phyloP scores from a whole-genome alignment of 2,113 vertebrate species.

The Eclectus roratus region DNA sequence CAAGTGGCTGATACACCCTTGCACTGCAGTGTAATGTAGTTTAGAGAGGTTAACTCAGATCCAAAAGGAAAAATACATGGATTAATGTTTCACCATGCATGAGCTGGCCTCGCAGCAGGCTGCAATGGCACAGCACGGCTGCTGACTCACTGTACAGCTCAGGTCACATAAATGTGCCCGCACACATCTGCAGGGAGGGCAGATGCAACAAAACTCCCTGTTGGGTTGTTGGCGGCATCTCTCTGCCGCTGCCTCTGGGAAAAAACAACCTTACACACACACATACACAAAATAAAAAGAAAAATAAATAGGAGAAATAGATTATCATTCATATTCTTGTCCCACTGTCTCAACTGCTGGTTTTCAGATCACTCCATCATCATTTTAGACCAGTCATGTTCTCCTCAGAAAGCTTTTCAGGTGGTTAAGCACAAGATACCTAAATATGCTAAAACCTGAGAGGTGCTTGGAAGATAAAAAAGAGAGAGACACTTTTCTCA shows the following conservation, averaged over 20 bases:
- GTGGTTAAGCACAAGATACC: not conserved
- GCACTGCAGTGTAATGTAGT: not conserved
- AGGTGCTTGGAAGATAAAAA: not conserved
- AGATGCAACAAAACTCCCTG: not conserved
- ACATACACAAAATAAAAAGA: not conserved
- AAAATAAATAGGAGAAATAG: not conserved
- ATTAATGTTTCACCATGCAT: not conserved
- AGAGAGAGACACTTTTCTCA: not conserved
- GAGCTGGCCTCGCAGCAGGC: not conserved
- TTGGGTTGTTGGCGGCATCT: not conserved
- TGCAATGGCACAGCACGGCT: not conserved
- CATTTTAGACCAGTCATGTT: not conserved
- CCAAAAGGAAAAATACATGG: not conserved
- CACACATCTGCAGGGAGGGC: not conserved
- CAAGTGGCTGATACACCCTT: not conserved
- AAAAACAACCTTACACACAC: not conserved
- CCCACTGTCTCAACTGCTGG: not conserved
- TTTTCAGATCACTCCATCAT: not conserved
- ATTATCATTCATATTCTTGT: not conserved
- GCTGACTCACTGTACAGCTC: not conserved
- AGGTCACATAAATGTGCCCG: rapidly evolving
- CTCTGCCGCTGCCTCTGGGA: not conserved
- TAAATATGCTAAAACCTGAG: not conserved
- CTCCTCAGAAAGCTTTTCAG: not conserved
- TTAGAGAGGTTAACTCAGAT: not conserved